Base-by-base conservation (phyloP, 2,888 invertebrate species). In the Resseliella maxima region DNA sequence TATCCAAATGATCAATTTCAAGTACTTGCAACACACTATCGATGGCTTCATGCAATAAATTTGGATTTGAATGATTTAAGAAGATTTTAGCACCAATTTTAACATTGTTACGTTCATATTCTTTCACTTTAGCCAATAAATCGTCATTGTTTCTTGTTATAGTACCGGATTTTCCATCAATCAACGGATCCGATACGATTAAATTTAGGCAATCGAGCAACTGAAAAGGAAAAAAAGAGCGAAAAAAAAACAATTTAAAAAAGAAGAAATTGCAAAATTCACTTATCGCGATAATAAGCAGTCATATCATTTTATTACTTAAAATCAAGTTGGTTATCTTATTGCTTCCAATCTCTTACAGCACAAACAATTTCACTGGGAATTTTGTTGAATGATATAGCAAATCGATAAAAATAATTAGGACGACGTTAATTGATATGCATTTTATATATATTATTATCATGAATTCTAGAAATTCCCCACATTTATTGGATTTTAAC, bases 41-140 rank as follows among this genome's bases (percentile, higher is more conserved):
- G 87, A 97, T 92, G 36, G 96, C 96, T 88, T 96, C 94, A 12
- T 91, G 92, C 86, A 97, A 90, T 46, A 93, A 93, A 0, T 92
- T 92, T 64, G 93, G 92, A 88, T 95, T 93, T 87, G 94, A 93
- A 88, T 93, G 93, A 88, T 95, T 95, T 21, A 97, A 92, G 90
- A 97, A 97, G 88, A 98, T 93, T 92, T 98, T 98, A 0, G 96
- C 95, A 59, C 96, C 96, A 88, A 97, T 95, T 91, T 96, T 96
- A 50, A 96, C 92, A 88, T 96, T 95, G 88, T 94, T 93, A 81
- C 96, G 92, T 88, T 95, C 94, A 87, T 95, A 94, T 88, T 94
- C 94, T 0, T 92, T 93, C 90, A 95, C 93, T 89, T 94, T 94
- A 87, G 92, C 92, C 85, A 92, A 91, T 0, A 94, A 92, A 88